Percentiles rank a stretch among this genome's conserved stretches.
These are phyloP conservation scores for Bucorvus abyssinicus DNA, from an alignment of 2,797 vertebrate genomes.

Conservation along the genomic window DNA sequence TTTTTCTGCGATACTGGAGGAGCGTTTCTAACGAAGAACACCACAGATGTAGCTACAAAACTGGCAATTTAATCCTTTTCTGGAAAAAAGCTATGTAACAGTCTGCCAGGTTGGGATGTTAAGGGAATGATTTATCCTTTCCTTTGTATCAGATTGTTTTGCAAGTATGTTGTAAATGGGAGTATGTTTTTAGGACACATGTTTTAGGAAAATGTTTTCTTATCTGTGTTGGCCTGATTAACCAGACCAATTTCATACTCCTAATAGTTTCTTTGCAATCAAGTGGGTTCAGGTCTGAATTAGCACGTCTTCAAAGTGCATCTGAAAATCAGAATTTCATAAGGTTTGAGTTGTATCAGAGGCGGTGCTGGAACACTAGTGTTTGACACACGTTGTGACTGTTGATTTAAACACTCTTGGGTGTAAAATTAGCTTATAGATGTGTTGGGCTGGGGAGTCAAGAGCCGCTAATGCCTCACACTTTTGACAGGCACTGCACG, in stretches of 20 bases:
- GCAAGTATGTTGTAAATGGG: not conserved
- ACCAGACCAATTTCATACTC: not conserved
- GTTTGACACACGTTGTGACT: not conserved
- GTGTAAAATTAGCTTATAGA: conserved; percentile 5
- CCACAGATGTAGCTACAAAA: not conserved
- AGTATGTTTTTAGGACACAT: not conserved
- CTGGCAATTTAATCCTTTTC: not conserved
- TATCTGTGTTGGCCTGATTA: not conserved
- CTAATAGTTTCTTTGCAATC: not conserved
- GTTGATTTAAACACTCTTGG: not conserved
- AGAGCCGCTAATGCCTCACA: not conserved
- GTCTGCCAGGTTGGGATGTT: not conserved
- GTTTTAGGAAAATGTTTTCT: not conserved
- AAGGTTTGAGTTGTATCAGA: not conserved
- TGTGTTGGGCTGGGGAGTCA: not conserved
- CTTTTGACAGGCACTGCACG: not conserved
- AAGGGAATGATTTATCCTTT: not conserved
- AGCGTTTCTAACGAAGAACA: not conserved
- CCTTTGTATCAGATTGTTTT: not conserved
- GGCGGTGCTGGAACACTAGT: not conserved
- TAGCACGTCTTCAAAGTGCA: not conserved
- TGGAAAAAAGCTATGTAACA: not conserved
- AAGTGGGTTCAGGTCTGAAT: not conserved
- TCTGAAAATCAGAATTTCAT: not conserved
- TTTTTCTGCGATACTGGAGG: not conserved